A percentile compares a stretch with the other conserved stretches of the same genome.
Evolutionary conservation across 2,797 vertebrate species (phyloP).

Genomic region (Gadopsis bispinosus): DNA sequence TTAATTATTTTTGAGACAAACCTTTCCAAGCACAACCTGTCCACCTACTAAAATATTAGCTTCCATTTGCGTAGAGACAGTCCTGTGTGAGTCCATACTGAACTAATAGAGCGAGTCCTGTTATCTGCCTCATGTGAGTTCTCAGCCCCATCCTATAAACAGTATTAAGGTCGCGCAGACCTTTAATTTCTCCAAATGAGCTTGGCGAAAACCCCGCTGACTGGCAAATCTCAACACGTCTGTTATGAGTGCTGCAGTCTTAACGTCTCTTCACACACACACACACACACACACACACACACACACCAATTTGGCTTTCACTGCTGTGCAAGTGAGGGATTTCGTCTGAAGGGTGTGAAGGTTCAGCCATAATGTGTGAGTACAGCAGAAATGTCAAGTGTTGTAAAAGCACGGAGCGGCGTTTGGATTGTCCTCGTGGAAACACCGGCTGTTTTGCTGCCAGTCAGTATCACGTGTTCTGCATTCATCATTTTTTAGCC

Average conservation of each 20-base stretch:
- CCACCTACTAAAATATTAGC: constrained; percentile 19
- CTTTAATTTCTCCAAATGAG: constrained; percentile 77
- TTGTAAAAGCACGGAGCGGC: constrained; percentile 63
- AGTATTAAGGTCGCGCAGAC: constrained; percentile 64
- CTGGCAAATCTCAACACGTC: constrained; percentile 71
- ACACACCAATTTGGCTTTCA: constrained; percentile 39
- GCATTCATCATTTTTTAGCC: constrained; percentile 34
- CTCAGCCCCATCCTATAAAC: constrained; percentile 59
- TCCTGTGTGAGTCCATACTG: constrained; percentile 21
- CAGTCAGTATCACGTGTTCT: constrained; percentile 28
- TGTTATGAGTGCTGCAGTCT: constrained; percentile 59
- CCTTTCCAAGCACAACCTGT: constrained; percentile 11
- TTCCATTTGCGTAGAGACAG: constrained; percentile 5
- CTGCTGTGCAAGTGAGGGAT: constrained; percentile 56
- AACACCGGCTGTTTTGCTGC: constrained; percentile 28
- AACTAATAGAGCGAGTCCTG: constrained; percentile 45
- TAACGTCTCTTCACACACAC: constrained; percentile 61
- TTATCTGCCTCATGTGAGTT: constrained; percentile 58
- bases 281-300: not conserved
- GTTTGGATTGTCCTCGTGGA: constrained; percentile 52
- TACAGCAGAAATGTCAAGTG: constrained; percentile 61
- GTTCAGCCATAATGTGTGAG: constrained; percentile 60
- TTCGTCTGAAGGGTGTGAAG: constrained; percentile 66
- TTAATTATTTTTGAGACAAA: constrained; percentile 13
- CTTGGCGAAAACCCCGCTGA: constrained; percentile 63